Evolutionary conservation across 2,113 vertebrate species (phyloP).

Genomic region (Martes martes): DNA sequence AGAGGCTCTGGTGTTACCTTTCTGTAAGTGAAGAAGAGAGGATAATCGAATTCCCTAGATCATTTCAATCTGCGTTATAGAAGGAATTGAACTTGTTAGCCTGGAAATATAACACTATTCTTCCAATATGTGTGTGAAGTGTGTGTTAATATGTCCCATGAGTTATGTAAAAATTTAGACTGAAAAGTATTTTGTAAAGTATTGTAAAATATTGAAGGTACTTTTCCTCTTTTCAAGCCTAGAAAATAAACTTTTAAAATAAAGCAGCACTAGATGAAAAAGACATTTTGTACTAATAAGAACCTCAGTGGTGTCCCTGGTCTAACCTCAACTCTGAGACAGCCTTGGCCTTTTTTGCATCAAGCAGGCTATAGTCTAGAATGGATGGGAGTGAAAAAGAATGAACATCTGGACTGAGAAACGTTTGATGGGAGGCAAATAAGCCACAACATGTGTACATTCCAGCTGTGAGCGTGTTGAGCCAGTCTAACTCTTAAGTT

Average conservation of each 20-base stretch:
- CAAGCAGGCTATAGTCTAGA: neutral
- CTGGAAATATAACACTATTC: neutral
- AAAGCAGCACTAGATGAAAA: neutral
- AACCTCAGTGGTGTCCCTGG: neutral
- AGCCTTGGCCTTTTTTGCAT: neutral
- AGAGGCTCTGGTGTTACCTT: neutral
- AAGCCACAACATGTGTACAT: neutral
- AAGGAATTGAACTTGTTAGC: neutral
- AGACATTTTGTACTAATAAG: neutral
- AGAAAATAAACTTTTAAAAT: neutral
- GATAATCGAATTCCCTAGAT: neutral
- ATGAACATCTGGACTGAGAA: constrained; percentile 49
- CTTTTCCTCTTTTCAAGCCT: neutral
- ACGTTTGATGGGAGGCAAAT: neutral
- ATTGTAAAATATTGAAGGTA: neutral
- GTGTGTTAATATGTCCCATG: neutral
- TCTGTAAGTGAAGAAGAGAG: neutral
- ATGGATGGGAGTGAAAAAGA: neutral
- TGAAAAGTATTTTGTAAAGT: neutral
- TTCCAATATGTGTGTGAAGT: neutral
- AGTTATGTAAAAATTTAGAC: neutral
- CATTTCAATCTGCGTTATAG: neutral
- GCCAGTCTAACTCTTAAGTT: neutral
- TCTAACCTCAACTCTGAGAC: neutral
- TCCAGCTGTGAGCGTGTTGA: constrained; percentile 27